phyloP scores from a whole-genome alignment of 2,888 invertebrate species.

The Plagodis pulveraria region DNA sequence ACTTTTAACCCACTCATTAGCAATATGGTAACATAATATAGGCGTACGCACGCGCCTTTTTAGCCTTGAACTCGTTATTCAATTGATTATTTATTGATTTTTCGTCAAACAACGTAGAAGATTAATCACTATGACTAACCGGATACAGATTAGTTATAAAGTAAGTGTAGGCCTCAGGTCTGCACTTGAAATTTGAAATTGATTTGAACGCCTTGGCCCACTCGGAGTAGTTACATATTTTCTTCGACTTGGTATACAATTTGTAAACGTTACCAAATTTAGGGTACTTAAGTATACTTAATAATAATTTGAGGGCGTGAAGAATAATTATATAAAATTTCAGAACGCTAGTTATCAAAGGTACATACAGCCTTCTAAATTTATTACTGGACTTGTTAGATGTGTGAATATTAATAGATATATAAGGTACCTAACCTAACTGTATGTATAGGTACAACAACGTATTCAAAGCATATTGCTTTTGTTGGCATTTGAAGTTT shows the following conservation, averaged over 20 bases:
- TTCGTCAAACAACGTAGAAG: conserved; percentile 60
- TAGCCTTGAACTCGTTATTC: conserved; percentile 60
- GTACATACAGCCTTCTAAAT: no score
- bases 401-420: no score
- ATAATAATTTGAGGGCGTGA: no score
- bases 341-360: no score
- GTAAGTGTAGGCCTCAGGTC: conserved; percentile 35
- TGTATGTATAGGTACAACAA: no score
- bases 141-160: conserved; percentile 39
- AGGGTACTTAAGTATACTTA: no score
- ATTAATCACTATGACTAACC: conserved; percentile 54
- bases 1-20: neutral
- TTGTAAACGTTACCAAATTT: no score
- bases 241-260: neutral
- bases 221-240: neutral
- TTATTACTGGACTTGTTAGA: no score
- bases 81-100: conserved; percentile 60
- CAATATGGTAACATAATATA: conserved; percentile 26
- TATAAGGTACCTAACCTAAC: no score
- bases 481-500: no score
- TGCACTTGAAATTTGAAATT: conserved; percentile 28
- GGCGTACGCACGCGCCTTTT: conserved; percentile 52
- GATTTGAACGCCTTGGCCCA: conserved; percentile 14
- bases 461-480: no score
- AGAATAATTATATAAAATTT: no score